Evolutionary conservation across 2,888 invertebrate species (phyloP).

Genomic region (Gari tellinella): DNA sequence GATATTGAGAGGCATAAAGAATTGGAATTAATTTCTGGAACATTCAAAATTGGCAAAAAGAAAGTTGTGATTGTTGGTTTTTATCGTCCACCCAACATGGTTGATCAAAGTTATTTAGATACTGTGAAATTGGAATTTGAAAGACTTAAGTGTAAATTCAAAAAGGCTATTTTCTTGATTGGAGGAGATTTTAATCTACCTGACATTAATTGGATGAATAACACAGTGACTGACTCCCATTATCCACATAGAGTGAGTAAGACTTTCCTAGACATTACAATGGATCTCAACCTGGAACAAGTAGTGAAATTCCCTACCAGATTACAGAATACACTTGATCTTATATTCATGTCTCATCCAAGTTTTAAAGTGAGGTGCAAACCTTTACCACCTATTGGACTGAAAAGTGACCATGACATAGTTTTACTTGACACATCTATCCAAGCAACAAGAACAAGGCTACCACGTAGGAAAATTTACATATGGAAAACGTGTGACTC

Average conservation of each 20-base stretch:
- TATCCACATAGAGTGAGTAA: not conserved
- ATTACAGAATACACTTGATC: no score
- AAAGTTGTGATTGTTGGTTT: constrained; percentile 3
- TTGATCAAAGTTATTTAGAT: not conserved
- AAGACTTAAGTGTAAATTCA: constrained; percentile 1
- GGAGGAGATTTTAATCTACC: constrained; percentile 16
- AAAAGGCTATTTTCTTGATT: constrained; percentile 4
- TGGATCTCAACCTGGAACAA: not conserved
- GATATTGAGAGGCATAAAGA: not conserved
- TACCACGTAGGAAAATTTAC: no score
- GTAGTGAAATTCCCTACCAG: no score
- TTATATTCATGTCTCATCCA: no score
- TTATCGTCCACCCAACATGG: constrained; percentile 15
- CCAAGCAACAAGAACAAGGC: no score
- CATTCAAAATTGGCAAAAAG: constrained; percentile 2
- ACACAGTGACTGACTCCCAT: not conserved
- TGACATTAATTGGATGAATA: constrained; percentile 12
- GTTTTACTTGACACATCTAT: no score
- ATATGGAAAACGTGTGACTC: no score
- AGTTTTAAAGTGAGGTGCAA: no score
- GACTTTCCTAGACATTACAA: not conserved
- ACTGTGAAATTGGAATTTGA: constrained; percentile 3
- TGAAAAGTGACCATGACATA: no score
- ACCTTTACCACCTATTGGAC: no score
- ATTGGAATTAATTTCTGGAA: constrained; percentile 2